Conservation (phyloP, 2,797 vertebrate species). For the Lutra lutra region DNA sequence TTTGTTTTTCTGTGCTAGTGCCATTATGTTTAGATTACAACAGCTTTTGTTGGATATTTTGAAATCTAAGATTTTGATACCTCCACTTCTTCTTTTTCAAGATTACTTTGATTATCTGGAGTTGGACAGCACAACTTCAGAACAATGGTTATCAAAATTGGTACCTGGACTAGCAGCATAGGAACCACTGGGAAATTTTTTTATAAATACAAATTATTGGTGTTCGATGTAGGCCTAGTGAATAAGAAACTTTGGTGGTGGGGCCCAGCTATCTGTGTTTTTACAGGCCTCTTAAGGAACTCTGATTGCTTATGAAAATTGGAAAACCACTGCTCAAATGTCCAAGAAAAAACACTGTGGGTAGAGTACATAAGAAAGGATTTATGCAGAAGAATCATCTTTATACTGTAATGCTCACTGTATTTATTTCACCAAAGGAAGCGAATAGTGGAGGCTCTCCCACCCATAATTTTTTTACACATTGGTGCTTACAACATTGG, state of each 20-base stretch:
- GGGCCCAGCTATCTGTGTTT: not conserved
- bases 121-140: not conserved
- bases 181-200: not conserved
- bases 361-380: not conserved
- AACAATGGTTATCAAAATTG: not conserved
- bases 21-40: not conserved
- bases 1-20: not conserved
- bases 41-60: not conserved
- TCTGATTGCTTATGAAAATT: conserved; percentile 23
- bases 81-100: not conserved
- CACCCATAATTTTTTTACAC: not conserved
- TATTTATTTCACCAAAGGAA: not conserved
- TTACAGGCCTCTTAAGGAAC: not conserved
- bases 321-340: conserved; percentile 1
- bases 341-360: not conserved
- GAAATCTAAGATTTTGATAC: not conserved
- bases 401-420: not conserved
- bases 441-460: not conserved
- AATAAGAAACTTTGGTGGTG: not conserved
- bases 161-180: not conserved
- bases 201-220: not conserved
- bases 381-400: not conserved
- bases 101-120: not conserved
- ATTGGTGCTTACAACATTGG: not conserved
- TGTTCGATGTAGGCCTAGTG: not conserved